Conservation (phyloP, 2,888 invertebrate species). For the Bombylius major region DNA sequence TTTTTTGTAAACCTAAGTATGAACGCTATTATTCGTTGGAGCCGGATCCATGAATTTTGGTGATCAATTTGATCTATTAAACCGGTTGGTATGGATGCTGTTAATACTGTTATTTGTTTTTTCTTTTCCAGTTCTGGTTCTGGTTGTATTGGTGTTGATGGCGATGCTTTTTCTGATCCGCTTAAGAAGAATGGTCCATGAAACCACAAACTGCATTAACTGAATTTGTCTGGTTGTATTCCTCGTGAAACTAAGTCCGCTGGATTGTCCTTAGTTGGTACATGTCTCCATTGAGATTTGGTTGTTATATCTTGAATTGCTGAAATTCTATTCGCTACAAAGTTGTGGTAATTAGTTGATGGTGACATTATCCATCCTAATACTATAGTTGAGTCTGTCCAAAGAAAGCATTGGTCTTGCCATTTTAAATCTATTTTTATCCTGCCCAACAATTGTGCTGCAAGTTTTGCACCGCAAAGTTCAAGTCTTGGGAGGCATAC, state of each 20-base stretch:
- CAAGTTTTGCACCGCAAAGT: neutral
- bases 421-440: neutral
- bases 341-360: neutral
- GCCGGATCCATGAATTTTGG: neutral
- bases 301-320: neutral
- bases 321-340: neutral
- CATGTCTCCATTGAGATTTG: neutral
- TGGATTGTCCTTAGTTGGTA: neutral
- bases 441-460: fast-evolving
- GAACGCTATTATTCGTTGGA: no score
- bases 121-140: no score
- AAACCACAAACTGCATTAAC: neutral
- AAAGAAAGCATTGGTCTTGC: neutral
- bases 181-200: neutral
- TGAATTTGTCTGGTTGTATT: neutral
- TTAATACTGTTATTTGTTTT: no score
- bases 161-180: neutral
- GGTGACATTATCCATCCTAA: neutral
- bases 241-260: neutral
- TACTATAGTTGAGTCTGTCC: neutral
- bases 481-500: neutral
- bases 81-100: no score
- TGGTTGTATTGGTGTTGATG: neutral
- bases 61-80: no score
- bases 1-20: no score